A percentile compares a stretch with the other conserved stretches of the same genome.
phyloP scores from a whole-genome alignment of 2,113 vertebrate species.

The Myiozetetes cayanensis region DNA sequence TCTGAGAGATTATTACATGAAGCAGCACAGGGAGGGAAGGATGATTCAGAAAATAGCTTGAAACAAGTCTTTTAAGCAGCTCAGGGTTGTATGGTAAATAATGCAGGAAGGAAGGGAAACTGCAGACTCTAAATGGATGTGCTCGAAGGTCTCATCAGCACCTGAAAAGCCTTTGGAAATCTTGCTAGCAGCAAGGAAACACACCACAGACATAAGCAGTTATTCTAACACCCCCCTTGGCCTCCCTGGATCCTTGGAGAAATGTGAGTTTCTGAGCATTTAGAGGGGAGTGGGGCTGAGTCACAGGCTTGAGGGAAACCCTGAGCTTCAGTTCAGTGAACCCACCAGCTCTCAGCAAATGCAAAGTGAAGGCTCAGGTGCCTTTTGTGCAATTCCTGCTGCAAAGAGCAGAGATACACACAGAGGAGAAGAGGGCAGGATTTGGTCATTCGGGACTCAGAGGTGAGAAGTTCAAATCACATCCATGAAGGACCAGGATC shows the following conservation, averaged over 20 bases:
- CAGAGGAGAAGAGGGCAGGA: background rate
- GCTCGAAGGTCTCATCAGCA: conserved; percentile 42
- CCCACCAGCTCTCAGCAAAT: background rate
- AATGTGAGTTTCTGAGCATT: background rate
- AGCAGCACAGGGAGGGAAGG: background rate
- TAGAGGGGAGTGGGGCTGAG: background rate
- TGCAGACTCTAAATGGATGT: conserved; percentile 48
- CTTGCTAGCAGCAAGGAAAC: conserved; percentile 9
- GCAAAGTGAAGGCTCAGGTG: background rate
- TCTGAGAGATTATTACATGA: conserved; percentile 3
- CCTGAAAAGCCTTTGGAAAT: background rate
- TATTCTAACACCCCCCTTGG: background rate
- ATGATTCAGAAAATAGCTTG: conserved; percentile 49
- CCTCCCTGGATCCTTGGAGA: background rate
- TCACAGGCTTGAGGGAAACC: background rate
- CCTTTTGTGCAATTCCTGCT: background rate
- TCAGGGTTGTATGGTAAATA: conserved; percentile 29
- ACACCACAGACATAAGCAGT: background rate
- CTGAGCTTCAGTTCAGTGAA: background rate
- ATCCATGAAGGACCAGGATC: background rate
- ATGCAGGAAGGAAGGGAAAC: conserved; percentile 60
- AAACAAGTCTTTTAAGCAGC: background rate
- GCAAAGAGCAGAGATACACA: background rate
- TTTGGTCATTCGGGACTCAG: background rate
- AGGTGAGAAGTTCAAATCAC: background rate